Evolutionary conservation across 1,140 invertebrate genomes (phyloP), one percentile per base, ranked within the genome.

Genomic region (Magallana ariakensis): DNA sequence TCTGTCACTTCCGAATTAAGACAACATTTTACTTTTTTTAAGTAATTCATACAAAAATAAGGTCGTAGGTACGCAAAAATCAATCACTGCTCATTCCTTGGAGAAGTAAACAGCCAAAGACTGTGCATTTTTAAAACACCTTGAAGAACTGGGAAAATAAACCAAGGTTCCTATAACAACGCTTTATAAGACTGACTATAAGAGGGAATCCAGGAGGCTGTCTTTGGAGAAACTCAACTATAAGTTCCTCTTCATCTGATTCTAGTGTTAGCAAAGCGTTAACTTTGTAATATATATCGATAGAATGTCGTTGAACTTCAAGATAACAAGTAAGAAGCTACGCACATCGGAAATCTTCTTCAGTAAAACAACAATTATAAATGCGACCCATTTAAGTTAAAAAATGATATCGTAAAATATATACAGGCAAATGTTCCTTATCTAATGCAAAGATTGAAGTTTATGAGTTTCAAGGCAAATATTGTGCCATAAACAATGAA

Each of bases 71-170:
- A 46, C 33, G 2, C 33, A 46, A 46, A 46, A 46, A 46, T 46
- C 33, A 46, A 5, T 46, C 33, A 46, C 5, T 46, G 33, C 33
- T 4, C 33, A 46, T 46, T 4, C 33, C 2, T n/a, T n/a, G n/a
- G n/a, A n/a, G n/a, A n/a, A n/a, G n/a, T 53, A 19, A n/a, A 83
- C 54, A 46, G n/a, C 19, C 26, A 53, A n/a, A 54, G 80, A 54
- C 53, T 82, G 11, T 83, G 81, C 53, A 22, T 83, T 15, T 54
- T 83, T 15, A 83, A 83, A n/a, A 16, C 16, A 56, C 53, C 26
- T 54, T 16, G 26, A 83, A 9, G 26, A 83, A 56, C 46, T 83
- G 15, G 80, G 81, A 83, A n/a, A 46, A n/a, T 83, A 53, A 16
- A 11, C 26, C 11, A 11, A 55, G 15, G 22, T 83, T 56, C 13